Percentiles rank a stretch among this genome's conserved stretches.
Conservation (phyloP, 2,888 invertebrate genomes). For the Dexiosoma caninum region DNA sequence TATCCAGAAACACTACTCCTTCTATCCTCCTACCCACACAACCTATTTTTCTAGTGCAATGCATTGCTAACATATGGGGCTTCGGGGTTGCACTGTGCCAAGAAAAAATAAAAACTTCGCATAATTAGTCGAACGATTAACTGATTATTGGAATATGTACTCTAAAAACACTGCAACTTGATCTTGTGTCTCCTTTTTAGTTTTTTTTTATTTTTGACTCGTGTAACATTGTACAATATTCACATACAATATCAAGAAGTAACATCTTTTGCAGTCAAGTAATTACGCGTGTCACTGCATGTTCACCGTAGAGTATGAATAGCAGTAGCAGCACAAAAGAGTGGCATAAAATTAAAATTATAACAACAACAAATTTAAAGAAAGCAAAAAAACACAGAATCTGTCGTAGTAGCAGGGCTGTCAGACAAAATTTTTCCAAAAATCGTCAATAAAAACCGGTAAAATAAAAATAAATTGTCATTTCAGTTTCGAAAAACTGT, state of each 20-base stretch:
- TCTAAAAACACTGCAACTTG: not conserved
- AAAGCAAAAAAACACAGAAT: conserved; percentile 30
- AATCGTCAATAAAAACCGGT: too few relatives aligned
- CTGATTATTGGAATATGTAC: too few relatives aligned
- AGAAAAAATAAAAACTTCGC: too few relatives aligned
- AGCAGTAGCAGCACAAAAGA: not conserved
- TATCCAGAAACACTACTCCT: too few relatives aligned
- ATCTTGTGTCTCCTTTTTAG: not conserved
- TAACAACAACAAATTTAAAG: conserved; percentile 18
- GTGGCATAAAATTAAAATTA: conserved; percentile 32
- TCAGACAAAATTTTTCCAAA: too few relatives aligned
- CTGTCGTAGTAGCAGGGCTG: conserved; percentile 59
- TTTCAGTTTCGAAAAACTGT: too few relatives aligned
- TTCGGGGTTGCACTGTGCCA: too few relatives aligned
- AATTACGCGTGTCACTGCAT: conserved; percentile 72
- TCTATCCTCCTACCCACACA: too few relatives aligned
- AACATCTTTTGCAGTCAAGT: conserved; percentile 65
- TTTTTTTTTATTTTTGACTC: not conserved
- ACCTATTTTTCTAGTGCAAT: too few relatives aligned
- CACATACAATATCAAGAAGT: conserved; percentile 68
- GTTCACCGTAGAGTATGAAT: conserved; percentile 16
- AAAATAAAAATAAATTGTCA: too few relatives aligned
- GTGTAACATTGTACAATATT: conserved; percentile 9
- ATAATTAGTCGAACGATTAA: too few relatives aligned
- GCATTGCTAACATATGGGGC: too few relatives aligned